Conservation (phyloP, 2,888 invertebrate species). For the Cenopis cana region DNA sequence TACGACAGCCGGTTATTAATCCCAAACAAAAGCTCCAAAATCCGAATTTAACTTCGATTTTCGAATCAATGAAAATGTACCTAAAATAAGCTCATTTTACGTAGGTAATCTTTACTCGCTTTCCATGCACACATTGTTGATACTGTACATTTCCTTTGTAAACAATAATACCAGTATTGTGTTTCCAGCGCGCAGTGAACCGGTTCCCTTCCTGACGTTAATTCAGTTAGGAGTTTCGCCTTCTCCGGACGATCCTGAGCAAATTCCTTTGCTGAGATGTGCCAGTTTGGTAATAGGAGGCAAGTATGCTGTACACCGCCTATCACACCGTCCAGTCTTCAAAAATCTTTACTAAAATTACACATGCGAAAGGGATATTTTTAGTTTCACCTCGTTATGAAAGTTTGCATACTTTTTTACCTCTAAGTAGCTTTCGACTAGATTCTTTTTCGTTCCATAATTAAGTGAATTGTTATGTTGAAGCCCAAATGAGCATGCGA, state of each 20-base stretch:
- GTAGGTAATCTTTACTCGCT: not conserved
- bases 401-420: too few relatives aligned
- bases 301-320: not conserved
- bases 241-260: constrained; percentile 36
- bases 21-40: too few relatives aligned
- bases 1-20: too few relatives aligned
- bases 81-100: not conserved
- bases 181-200: constrained; percentile 14
- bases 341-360: too few relatives aligned
- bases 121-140: not conserved
- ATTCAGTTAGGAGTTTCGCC: constrained; percentile 48
- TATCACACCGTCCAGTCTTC: not conserved
- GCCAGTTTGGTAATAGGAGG: constrained; percentile 19
- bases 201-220: constrained; percentile 43
- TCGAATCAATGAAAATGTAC: not conserved
- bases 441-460: too few relatives aligned
- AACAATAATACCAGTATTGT: constrained; percentile 19
- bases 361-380: too few relatives aligned
- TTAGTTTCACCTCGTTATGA: too few relatives aligned
- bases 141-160: constrained; percentile 5
- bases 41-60: too few relatives aligned
- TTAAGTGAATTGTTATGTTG: too few relatives aligned
- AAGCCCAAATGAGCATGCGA: too few relatives aligned
- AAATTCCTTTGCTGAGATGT: constrained; percentile 48
- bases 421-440: too few relatives aligned